phyloP scores from a whole-genome alignment of 2,113 vertebrate genomes.

The Microtus oregoni region DNA sequence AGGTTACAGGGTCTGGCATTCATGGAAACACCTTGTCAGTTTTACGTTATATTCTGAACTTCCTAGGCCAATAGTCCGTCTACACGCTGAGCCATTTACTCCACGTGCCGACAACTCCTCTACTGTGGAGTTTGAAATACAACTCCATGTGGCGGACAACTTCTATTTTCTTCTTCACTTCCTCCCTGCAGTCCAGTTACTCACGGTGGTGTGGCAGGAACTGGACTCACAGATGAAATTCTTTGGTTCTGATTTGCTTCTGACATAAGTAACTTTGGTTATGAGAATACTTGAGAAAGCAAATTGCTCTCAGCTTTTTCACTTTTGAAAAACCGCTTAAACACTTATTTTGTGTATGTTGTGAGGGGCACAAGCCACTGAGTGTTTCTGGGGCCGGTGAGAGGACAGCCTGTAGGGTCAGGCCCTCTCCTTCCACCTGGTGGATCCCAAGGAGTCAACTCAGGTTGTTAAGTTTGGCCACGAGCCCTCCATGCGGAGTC shows the following conservation, averaged over 20 bases:
- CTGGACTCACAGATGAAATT: constrained; percentile 9
- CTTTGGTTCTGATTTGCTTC: constrained; percentile 47
- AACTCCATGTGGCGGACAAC: constrained; percentile 10
- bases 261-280: background rate
- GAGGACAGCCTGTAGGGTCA: background rate
- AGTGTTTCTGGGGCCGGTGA: background rate
- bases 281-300: constrained; percentile 1
- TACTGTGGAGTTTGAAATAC: background rate
- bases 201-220: background rate
- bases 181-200: background rate
- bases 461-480: background rate
- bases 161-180: background rate
- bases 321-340: background rate
- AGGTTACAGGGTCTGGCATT: constrained; percentile 44
- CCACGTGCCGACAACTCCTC: background rate
- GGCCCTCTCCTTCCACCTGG: background rate
- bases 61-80: background rate
- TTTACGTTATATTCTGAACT: constrained; percentile 51
- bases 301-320: constrained; percentile 22
- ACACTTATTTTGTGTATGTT: background rate
- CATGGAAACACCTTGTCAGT: constrained; percentile 56
- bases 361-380: background rate
- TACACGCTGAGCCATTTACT: background rate
- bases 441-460: background rate
- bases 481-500: background rate